Base-by-base conservation (phyloP, 2,113 vertebrate species). In the Typhlomys cinereus region DNA sequence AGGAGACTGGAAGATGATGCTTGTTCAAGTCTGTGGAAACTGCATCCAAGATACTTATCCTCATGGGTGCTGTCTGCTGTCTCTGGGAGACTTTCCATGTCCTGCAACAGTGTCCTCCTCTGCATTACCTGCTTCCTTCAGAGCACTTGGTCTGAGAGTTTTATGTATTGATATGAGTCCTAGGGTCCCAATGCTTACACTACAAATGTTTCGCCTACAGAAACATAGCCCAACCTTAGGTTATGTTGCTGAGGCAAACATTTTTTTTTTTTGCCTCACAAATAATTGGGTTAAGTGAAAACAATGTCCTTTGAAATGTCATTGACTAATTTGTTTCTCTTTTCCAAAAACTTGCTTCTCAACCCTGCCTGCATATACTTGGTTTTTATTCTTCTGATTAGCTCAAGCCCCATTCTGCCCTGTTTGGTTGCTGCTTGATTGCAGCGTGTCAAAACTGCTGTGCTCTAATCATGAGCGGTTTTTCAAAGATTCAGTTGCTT, bases 341-440 rank as follows among this genome's bases (percentile, higher is more conserved):
- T 48, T 86, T 57, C 84, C 66, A 27, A 21, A 90, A 83, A 66
- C 2, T 86, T 82, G 8, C 39, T 6, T 46, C 50, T 69, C 44
- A 64, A 13, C 92, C 93, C 64, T 85, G 92, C 7, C 79, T 48
- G 54, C 70, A 17, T 52, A 44, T 27, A 86, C 74, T 64, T 39
- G 39, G 31, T 52, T 88, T 95, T 95, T 91, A 80, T 93, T 96
- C 93, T 95, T 94, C 96, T 92, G 94, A 96, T 93, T 96, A 95
- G 93, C 50, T 90, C 79, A 91, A 80, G 93, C 92, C 76, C 62
- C 70, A 27, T 88, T 78, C 91, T 69, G 3, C 91, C 71, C 59
- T 75, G 91, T 92, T 75, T 84, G 82, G 85, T 93, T 69, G 36
- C 64, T 93, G 71, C 71, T 54, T 94, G 87, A 89, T 95, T 92